These are phyloP conservation scores for Neoniphon sammara DNA, from an alignment of 2,797 vertebrate genomes.

Conservation along the genomic window DNA sequence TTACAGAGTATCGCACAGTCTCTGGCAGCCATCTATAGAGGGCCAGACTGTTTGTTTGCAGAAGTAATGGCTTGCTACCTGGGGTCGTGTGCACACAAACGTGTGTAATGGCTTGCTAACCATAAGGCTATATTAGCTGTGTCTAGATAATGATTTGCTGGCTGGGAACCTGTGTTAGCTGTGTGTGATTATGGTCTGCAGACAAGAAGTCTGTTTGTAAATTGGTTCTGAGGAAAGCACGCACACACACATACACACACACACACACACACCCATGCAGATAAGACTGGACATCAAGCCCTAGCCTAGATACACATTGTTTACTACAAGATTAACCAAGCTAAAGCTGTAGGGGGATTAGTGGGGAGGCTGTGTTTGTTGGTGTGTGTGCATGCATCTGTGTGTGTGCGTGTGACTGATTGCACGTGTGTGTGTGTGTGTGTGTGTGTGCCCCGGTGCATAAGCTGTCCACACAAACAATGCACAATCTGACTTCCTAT, in stretches of 20 bases:
- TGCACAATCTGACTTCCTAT: conserved; percentile 7
- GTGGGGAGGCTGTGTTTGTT: conserved; percentile 12
- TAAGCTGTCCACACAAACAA: conserved; percentile 28
- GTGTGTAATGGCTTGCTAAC: conserved; percentile 55
- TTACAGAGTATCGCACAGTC: conserved; percentile 41
- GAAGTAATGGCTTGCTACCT: conserved; percentile 63
- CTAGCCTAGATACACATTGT: conserved; percentile 62
- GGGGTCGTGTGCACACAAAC: conserved; percentile 52
- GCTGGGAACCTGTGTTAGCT: conserved; percentile 39
- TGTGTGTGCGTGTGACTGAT: background rate
- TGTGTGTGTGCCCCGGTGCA: too few relatives aligned
- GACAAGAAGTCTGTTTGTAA: conserved; percentile 52
- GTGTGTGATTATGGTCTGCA: conserved; percentile 53
- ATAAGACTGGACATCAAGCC: conserved; percentile 56
- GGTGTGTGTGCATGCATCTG: conserved; percentile 6
- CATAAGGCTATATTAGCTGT: conserved; percentile 40
- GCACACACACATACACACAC: background rate
- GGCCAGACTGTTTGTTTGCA: conserved; percentile 60
- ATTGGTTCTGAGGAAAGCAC: conserved; percentile 59
- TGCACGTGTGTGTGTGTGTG: too few relatives aligned
- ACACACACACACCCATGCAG: conserved; percentile 44
- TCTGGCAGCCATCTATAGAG: conserved; percentile 29
- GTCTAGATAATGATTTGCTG: conserved; percentile 51
- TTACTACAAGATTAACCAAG: conserved; percentile 68
- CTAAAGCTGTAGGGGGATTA: conserved; percentile 57